Evolutionary conservation across 2,888 invertebrate species (phyloP).

Genomic region (Ornithoptera priamus): DNA sequence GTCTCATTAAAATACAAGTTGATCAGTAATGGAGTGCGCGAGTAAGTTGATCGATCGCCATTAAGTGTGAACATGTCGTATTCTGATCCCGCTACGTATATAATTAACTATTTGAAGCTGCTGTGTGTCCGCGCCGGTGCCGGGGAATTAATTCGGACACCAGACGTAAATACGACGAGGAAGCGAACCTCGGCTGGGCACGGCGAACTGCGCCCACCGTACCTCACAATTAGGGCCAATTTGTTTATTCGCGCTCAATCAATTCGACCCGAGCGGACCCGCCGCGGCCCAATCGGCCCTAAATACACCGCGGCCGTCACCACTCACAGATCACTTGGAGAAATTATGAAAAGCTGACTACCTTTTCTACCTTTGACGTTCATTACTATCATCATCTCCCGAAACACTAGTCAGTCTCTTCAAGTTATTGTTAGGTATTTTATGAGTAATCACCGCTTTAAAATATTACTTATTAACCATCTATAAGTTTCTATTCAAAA

Average conservation of each 20-base stretch:
- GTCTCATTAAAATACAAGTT: no score
- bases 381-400: no score
- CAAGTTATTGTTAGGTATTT: no score
- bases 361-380: neutral
- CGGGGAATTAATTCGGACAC: slow-evolving; percentile 24
- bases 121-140: slow-evolving; percentile 3
- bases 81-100: neutral
- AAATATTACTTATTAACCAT: no score
- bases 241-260: slow-evolving; percentile 47
- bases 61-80: neutral
- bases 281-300: slow-evolving; percentile 38
- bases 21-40: no score
- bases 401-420: no score
- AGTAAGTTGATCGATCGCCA: no score
- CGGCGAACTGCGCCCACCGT: slow-evolving; percentile 40
- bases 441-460: no score
- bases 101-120: neutral
- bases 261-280: slow-evolving; percentile 53
- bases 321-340: slow-evolving; percentile 17
- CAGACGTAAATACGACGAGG: slow-evolving; percentile 32
- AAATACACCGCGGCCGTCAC: slow-evolving; percentile 34
- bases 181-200: slow-evolving; percentile 36
- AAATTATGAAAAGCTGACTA: slow-evolving; percentile 10
- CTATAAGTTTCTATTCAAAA: no score
- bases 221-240: slow-evolving; percentile 59